Percentiles rank a stretch among this genome's conserved stretches.
Evolutionary conservation across 2,888 invertebrate species (phyloP).

Genomic region (Beris chalybata): DNA sequence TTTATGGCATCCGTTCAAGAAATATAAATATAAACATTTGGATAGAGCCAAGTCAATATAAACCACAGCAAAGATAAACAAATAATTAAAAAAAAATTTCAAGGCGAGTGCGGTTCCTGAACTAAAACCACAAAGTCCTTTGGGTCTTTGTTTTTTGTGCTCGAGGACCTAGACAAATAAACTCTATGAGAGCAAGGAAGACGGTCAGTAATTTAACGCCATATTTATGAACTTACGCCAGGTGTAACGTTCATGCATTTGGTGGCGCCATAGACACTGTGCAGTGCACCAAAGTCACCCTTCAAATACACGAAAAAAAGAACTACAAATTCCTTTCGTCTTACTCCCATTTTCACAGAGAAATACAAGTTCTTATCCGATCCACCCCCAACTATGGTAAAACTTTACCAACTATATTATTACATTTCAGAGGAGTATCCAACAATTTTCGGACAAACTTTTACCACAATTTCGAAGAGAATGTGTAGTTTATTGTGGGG

Average conservation of each 20-base stretch:
- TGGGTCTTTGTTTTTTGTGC: not conserved
- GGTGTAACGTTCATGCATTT: not conserved
- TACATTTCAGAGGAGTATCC: too few species aligned
- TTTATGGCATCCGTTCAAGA: constrained; percentile 30
- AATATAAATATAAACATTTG: constrained; percentile 28
- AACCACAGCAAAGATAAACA: constrained; percentile 22
- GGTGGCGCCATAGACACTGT: too few species aligned
- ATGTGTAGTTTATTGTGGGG: too few species aligned
- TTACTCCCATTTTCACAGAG: too few species aligned
- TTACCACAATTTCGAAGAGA: too few species aligned
- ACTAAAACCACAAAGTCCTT: constrained; percentile 7
- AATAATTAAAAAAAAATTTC: constrained; percentile 18
- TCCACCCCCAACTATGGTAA: too few species aligned
- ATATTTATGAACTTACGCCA: constrained; percentile 25
- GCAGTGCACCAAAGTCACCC: too few species aligned
- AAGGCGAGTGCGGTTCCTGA: not conserved
- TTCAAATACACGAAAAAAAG: too few species aligned
- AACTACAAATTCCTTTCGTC: too few species aligned
- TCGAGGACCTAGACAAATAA: constrained; percentile 22
- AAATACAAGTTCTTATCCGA: too few species aligned
- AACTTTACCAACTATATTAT: too few species aligned
- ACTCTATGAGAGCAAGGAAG: not conserved
- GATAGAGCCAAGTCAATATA: not conserved
- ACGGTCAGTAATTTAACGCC: constrained; percentile 24
- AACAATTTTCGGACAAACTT: too few species aligned